A percentile compares a stretch with the other conserved stretches of the same genome.
These are phyloP conservation scores for Papilio helenus DNA, from an alignment of 1,140 invertebrate species.

Conservation along the genomic window DNA sequence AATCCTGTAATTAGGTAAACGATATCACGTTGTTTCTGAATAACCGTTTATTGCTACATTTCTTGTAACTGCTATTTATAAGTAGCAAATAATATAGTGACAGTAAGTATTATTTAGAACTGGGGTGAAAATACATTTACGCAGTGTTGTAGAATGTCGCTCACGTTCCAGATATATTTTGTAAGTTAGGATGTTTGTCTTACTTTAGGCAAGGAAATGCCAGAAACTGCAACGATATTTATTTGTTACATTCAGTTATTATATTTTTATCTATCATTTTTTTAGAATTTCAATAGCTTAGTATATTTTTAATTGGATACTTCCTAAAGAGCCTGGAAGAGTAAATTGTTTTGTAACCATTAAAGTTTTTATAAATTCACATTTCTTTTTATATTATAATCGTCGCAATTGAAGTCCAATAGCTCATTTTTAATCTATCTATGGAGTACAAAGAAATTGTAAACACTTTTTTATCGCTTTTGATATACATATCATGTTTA, in stretches of 20 bases:
- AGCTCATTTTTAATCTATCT: not conserved
- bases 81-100: not conserved
- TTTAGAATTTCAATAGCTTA: not conserved
- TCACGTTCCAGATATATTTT: conserved; percentile 23
- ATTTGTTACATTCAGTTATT: not conserved
- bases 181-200: conserved; percentile 15
- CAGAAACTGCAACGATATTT: not conserved
- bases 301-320: no score
- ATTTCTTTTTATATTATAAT: no score
- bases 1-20: not conserved
- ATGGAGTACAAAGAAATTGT: not conserved
- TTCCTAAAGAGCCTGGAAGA: no score
- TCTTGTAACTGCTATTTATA: not conserved
- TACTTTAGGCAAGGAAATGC: conserved; percentile 9
- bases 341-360: no score
- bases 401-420: not conserved
- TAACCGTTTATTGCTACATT: not conserved
- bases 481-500: not conserved
- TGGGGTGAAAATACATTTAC: conserved; percentile 10
- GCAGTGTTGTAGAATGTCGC: conserved; percentile 19
- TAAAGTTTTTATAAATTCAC: not conserved
- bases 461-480: not conserved
- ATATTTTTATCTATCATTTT: not conserved
- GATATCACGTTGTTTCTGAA: not conserved
- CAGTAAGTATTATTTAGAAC: conserved; percentile 18